Conservation (phyloP, 2,113 vertebrate species). For the Actenoides hombroni region DNA sequence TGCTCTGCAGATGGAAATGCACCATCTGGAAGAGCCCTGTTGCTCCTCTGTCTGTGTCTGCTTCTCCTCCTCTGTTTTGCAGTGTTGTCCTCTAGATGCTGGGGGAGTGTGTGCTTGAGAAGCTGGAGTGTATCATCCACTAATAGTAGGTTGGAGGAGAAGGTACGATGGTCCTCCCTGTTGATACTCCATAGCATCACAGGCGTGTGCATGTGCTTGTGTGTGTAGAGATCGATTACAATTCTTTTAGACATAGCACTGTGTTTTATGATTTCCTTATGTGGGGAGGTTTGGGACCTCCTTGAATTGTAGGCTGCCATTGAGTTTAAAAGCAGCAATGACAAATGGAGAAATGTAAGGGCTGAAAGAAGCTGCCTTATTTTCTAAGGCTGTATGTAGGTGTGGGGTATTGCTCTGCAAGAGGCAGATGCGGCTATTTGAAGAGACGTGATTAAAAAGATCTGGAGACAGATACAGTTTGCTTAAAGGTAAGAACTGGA, state of each 20-base stretch:
- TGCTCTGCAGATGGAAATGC: background rate
- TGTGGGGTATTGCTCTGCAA: background rate
- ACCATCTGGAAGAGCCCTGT: background rate
- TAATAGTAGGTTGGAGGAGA: background rate
- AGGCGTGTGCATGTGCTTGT: background rate
- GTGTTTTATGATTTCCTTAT: background rate
- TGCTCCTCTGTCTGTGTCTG: background rate
- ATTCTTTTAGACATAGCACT: background rate
- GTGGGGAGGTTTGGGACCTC: background rate
- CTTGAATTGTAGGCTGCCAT: background rate
- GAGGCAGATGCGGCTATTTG: background rate
- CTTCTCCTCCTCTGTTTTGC: background rate
- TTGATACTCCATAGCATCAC: background rate
- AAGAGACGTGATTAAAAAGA: background rate
- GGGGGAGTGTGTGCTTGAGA: background rate
- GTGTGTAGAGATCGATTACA: background rate
- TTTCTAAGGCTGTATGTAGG: background rate
- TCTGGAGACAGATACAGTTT: background rate
- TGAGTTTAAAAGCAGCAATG: background rate
- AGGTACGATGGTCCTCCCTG: background rate
- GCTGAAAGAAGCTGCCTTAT: background rate
- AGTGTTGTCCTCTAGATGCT: accelerated
- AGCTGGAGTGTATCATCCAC: background rate
- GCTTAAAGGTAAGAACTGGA: background rate
- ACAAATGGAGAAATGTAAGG: background rate